Conservation (phyloP, 2,113 vertebrate genomes). For the Megaceryle torquata region DNA sequence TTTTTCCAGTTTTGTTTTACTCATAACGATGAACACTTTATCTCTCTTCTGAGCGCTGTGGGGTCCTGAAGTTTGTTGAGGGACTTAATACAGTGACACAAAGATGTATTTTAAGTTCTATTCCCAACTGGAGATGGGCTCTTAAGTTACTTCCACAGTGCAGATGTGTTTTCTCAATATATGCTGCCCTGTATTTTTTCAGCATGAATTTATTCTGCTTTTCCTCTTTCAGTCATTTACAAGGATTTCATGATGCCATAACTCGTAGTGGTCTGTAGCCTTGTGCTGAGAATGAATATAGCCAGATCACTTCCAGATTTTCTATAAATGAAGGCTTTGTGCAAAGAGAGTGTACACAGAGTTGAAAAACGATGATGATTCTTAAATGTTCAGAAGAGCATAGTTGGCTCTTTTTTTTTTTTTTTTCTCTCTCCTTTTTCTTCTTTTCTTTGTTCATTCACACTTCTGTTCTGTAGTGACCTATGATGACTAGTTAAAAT, state of each 20-base stretch:
- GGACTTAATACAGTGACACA: not conserved
- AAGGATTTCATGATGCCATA: not conserved
- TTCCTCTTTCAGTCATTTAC: not conserved
- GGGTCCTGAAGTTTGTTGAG: not conserved
- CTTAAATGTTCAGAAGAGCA: not conserved
- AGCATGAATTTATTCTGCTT: not conserved
- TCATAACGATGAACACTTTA: not conserved
- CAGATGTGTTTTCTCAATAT: not conserved
- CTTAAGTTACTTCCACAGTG: not conserved
- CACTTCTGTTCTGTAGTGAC: not conserved
- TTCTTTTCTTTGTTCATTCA: not conserved
- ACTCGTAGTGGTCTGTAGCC: not conserved
- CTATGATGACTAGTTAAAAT: not conserved
- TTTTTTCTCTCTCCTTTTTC: not conserved
- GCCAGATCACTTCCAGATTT: not conserved
- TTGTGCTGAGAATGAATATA: not conserved
- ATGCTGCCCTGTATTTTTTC: not conserved
- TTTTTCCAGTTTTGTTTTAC: not conserved
- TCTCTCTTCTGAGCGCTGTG: not conserved
- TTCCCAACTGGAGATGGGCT: not conserved
- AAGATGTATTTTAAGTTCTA: not conserved
- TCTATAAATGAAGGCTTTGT: not conserved
- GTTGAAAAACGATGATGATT: not conserved
- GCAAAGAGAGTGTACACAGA: not conserved
- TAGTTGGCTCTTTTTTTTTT: not conserved